Percentiles rank a stretch among this genome's conserved stretches.
phyloP scores from a whole-genome alignment of 2,797 vertebrate species.

The Echiichthys vipera region DNA sequence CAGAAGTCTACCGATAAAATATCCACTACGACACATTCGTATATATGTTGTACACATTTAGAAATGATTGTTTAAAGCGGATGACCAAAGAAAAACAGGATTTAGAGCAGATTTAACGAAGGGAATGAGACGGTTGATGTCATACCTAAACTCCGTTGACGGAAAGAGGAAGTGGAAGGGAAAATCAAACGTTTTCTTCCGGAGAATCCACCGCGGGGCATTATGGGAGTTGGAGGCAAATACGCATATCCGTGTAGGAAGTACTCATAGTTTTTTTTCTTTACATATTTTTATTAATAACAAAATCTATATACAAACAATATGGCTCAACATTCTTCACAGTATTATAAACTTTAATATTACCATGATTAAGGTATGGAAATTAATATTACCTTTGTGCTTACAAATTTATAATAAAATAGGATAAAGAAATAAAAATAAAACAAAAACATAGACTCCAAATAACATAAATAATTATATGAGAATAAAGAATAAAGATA shows the following conservation, averaged over 20 bases:
- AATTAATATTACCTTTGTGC: too few relatives aligned
- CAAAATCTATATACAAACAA: too few relatives aligned
- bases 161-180: slow-evolving; percentile 84
- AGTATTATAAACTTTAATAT: too few relatives aligned
- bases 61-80: slow-evolving; percentile 22
- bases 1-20: slow-evolving; percentile 37
- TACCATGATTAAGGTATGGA: too few relatives aligned
- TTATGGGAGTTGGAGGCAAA: slow-evolving; percentile 68
- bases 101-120: slow-evolving; percentile 71
- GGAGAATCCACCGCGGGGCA: slow-evolving; percentile 62
- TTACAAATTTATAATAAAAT: too few relatives aligned
- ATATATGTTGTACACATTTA: neutral
- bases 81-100: slow-evolving; percentile 74
- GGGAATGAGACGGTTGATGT: slow-evolving; percentile 1
- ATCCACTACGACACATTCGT: accelerated
- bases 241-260: neutral
- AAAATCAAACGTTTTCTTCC: slow-evolving; percentile 81
- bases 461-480: too few relatives aligned
- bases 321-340: too few relatives aligned
- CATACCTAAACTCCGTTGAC: slow-evolving; percentile 87
- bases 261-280: too few relatives aligned
- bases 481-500: too few relatives aligned
- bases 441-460: too few relatives aligned
- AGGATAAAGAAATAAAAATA: too few relatives aligned
- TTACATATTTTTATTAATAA: too few relatives aligned